These are phyloP conservation scores for Athripsodes cinereus DNA, from an alignment of 2,888 invertebrate genomes.

Conservation along the genomic window DNA sequence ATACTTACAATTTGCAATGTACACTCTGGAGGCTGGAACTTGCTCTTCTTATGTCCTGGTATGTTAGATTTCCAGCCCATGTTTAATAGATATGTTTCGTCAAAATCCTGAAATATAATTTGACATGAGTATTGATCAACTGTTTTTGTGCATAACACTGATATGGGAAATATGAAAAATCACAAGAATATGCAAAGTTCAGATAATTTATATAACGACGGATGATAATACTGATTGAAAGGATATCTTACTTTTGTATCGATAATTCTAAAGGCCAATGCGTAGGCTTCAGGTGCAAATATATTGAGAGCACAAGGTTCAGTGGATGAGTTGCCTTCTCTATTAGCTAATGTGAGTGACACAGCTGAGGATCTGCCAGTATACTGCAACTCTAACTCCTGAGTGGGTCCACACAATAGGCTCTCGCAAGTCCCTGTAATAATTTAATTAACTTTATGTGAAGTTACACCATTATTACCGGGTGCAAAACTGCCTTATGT, in stretches of 20 bases:
- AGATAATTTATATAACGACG: background rate
- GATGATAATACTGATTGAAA: background rate
- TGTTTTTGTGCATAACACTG: no score
- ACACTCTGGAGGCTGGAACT: slow-evolving; percentile 13
- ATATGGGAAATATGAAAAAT: no score
- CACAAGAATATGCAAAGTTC: background rate
- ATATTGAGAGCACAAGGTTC: slow-evolving; percentile 24
- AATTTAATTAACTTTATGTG: no score
- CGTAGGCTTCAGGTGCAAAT: slow-evolving; percentile 21
- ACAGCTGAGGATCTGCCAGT: slow-evolving; percentile 18
- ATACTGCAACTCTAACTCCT: slow-evolving; percentile 18
- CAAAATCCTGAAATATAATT: background rate
- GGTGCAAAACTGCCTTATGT: no score
- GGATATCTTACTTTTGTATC: slow-evolving; percentile 12
- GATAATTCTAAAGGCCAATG: slow-evolving; percentile 19
- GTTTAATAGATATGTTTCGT: background rate
- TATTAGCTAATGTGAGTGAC: slow-evolving; percentile 17
- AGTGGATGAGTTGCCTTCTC: slow-evolving; percentile 3
- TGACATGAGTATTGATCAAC: no score
- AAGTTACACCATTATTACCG: no score
- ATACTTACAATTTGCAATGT: slow-evolving; percentile 22
- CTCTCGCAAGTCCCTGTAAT: slow-evolving; percentile 7
- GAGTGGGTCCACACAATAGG: slow-evolving; percentile 17
- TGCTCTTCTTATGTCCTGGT: background rate
- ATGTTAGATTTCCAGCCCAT: background rate